phyloP scores from a whole-genome alignment of 1,140 invertebrate species.

The Drosophila bifasciata region DNA sequence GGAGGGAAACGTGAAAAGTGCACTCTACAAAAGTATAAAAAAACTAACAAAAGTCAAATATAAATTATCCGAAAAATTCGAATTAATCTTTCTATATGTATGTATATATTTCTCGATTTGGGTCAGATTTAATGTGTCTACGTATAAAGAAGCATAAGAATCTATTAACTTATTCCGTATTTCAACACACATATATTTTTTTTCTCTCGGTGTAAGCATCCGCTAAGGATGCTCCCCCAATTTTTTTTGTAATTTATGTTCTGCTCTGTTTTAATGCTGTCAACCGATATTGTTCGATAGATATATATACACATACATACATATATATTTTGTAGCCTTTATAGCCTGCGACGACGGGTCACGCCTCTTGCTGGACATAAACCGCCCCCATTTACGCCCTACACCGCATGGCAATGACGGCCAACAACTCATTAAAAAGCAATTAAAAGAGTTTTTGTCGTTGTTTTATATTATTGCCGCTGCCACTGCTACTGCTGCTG shows the following conservation, averaged over 20 bases:
- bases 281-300: slow-evolving; percentile 58
- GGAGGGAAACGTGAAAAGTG: slow-evolving; percentile 26
- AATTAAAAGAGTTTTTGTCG: slow-evolving; percentile 60
- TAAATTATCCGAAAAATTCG: neutral
- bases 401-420: slow-evolving; percentile 19
- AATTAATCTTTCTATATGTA: neutral
- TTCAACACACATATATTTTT: neutral
- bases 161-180: no score
- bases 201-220: slow-evolving; percentile 12
- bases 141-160: neutral
- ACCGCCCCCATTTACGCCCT: slow-evolving; percentile 7
- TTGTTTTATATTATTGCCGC: slow-evolving; percentile 10
- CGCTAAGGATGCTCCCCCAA: slow-evolving; percentile 1
- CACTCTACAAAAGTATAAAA: slow-evolving; percentile 17
- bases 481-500: no score
- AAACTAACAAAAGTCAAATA: neutral
- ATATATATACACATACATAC: no score
- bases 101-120: no score
- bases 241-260: slow-evolving; percentile 52
- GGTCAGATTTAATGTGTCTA: neutral
- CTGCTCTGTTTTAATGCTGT: slow-evolving; percentile 54
- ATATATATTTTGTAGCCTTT: slow-evolving; percentile 23
- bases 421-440: slow-evolving; percentile 66
- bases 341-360: slow-evolving; percentile 9
- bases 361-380: slow-evolving; percentile 1